Conservation (phyloP, 2,113 vertebrate species). For the Ginglymostoma cirratum region DNA sequence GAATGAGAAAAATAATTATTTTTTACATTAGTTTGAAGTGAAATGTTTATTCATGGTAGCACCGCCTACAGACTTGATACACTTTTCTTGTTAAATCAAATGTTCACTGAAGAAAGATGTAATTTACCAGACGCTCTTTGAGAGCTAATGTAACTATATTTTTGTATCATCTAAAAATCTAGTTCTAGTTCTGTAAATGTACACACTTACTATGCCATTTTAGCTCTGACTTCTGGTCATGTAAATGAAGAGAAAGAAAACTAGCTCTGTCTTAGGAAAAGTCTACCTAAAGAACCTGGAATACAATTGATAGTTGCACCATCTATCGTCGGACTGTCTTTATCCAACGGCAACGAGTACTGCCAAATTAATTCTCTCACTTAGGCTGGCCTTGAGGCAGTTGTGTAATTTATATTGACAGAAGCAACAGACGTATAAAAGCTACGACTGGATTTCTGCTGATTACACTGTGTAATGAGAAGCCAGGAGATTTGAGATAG, state of each 20-base stretch:
- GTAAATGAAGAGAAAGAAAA: neutral
- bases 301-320: neutral
- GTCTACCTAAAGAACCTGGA: neutral
- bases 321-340: neutral
- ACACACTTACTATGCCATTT: neutral
- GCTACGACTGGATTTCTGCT: neutral
- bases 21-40: neutral
- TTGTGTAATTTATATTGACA: neutral
- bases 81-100: neutral
- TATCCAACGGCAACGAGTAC: neutral
- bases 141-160: neutral
- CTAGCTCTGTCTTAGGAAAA: neutral
- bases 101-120: neutral
- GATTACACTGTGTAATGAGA: neutral
- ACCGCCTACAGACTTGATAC: neutral
- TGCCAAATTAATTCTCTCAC: neutral
- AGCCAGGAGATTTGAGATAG: neutral
- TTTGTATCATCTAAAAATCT: neutral
- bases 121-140: neutral
- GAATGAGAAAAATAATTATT: neutral
- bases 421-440: neutral
- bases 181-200: neutral
- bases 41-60: neutral
- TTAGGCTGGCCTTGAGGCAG: neutral
- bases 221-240: neutral